A percentile compares a stretch with the other conserved stretches of the same genome.
These are phyloP conservation scores for Taenaris catops DNA, from an alignment of 2,888 invertebrate species.

Conservation along the genomic window DNA sequence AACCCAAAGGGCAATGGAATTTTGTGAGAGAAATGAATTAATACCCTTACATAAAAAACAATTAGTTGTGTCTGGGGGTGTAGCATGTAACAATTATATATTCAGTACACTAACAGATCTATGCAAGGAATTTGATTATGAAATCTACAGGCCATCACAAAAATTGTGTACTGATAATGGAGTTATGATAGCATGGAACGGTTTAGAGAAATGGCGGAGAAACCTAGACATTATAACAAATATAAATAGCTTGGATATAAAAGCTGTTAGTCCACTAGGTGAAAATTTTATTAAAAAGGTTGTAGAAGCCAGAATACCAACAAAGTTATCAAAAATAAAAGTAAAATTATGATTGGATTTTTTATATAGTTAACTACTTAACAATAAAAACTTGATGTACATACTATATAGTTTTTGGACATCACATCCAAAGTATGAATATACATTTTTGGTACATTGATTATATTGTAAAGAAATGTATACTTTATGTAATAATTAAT, in stretches of 20 bases:
- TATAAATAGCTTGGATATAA: constrained; percentile 82
- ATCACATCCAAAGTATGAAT: no score
- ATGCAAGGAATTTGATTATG: constrained; percentile 83
- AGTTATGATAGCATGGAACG: constrained; percentile 99
- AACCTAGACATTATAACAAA: constrained; percentile 75
- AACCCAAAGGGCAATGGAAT: constrained; percentile 92
- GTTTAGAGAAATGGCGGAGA: constrained; percentile 87
- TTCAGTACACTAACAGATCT: constrained; percentile 84
- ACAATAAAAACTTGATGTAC: no score
- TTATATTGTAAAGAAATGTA: no score
- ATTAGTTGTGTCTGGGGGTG: constrained; percentile 95
- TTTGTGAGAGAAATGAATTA: constrained; percentile 80
- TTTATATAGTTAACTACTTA: no score
- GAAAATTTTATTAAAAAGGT: constrained; percentile 81
- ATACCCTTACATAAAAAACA: constrained; percentile 82
- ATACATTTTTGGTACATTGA: no score
- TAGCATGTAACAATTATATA: constrained; percentile 95
- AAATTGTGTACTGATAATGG: constrained; percentile 98
- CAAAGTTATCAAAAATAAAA: constrained; percentile 60
- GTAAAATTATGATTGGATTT: constrained; percentile 27
- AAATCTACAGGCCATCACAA: constrained; percentile 87
- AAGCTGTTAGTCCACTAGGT: constrained; percentile 83
- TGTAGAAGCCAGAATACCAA: constrained; percentile 67
- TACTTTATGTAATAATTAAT: no score
- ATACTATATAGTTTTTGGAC: no score